A percentile compares a stretch with the other conserved stretches of the same genome.
phyloP scores from a whole-genome alignment of 2,113 vertebrate genomes.

The Nyctibius bracteatus region DNA sequence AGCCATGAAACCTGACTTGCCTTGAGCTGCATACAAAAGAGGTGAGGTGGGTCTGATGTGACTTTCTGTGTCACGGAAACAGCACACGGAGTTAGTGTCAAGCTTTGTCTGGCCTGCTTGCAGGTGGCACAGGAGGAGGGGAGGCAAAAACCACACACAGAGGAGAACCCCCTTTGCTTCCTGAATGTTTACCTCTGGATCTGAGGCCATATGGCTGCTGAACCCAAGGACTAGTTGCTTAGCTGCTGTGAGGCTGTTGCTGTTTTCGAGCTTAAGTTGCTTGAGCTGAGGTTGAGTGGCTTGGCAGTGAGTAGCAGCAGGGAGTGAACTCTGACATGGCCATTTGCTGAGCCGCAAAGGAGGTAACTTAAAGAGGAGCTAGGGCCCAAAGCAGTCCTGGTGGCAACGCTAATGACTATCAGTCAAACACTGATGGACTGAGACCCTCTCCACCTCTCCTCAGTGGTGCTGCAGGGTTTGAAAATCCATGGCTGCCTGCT shows the following conservation, averaged over 20 bases:
- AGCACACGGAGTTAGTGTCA: neutral
- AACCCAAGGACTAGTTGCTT: neutral
- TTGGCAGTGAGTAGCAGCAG: neutral
- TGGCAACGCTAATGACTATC: neutral
- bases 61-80: neutral
- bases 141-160: neutral
- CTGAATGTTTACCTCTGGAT: neutral
- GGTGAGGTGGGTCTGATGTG: neutral
- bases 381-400: neutral
- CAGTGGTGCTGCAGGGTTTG: neutral
- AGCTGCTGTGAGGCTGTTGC: accelerated
- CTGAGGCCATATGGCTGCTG: neutral
- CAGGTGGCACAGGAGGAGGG: neutral
- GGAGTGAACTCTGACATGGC: neutral
- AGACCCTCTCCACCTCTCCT: accelerated
- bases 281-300: neutral
- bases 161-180: neutral
- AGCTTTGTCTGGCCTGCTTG: neutral
- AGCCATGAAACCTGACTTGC: neutral
- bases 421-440: neutral
- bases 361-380: neutral
- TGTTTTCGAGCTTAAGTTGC: neutral
- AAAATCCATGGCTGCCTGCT: accelerated
- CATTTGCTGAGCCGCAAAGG: neutral
- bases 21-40: neutral